Conservation (phyloP, 2,113 vertebrate species). For the Spea bombifrons region DNA sequence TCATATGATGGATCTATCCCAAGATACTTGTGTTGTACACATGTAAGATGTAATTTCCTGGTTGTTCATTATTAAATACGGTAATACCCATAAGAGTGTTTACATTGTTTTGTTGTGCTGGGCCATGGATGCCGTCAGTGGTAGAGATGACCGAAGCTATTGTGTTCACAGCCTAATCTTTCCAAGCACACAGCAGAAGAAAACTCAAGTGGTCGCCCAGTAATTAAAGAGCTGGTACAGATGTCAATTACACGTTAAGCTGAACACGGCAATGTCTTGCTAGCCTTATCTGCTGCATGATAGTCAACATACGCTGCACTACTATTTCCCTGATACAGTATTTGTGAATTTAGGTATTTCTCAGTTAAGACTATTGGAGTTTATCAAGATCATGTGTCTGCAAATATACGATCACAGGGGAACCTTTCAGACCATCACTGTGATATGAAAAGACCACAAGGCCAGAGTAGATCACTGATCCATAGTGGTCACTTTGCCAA, state of each 20-base stretch:
- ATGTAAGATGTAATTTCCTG: constrained; percentile 31
- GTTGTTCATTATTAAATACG: constrained; percentile 21
- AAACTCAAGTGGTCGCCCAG: constrained; percentile 4
- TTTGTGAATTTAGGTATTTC: too few species aligned
- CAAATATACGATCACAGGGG: too few species aligned
- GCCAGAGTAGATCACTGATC: too few species aligned
- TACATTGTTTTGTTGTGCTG: constrained; percentile 15
- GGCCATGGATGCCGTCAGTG: constrained; percentile 8
- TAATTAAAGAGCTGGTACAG: constrained; percentile 8
- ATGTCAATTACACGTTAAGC: not conserved
- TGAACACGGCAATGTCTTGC: not conserved
- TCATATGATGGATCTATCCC: not conserved
- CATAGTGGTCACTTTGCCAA: too few species aligned
- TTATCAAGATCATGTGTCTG: too few species aligned
- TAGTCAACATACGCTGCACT: not conserved
- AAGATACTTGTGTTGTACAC: constrained; percentile 14
- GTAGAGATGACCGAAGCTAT: constrained; percentile 1
- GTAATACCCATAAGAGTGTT: constrained; percentile 21
- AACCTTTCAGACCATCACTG: too few species aligned
- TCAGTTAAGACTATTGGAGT: too few species aligned
- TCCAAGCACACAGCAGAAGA: constrained; percentile 13
- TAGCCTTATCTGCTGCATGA: not conserved
- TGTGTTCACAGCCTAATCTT: constrained; percentile 33
- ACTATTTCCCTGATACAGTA: too few species aligned
- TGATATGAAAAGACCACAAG: too few species aligned